phyloP scores from a whole-genome alignment of 1,140 invertebrate species.

The Lasaia peninsularis region DNA sequence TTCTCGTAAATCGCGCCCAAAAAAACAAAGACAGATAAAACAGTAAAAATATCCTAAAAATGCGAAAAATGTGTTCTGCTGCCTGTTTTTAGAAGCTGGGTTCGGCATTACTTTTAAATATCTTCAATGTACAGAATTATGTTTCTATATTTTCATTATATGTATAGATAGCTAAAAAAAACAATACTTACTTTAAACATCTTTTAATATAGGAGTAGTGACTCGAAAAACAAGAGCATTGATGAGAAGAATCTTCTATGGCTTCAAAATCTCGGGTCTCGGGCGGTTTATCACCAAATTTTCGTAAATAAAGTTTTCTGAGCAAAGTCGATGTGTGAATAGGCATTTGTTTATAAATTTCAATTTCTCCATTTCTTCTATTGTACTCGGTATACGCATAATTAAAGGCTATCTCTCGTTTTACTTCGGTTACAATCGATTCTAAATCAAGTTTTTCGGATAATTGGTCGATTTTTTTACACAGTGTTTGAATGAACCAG shows the following conservation, averaged over 20 bases:
- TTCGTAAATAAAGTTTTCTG: constrained; percentile 47
- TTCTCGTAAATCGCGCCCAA: no score
- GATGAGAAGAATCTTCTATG: constrained; percentile 30
- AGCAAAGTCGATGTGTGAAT: constrained; percentile 49
- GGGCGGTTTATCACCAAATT: constrained; percentile 11
- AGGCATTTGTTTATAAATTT: constrained; percentile 57
- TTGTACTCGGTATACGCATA: constrained; percentile 40
- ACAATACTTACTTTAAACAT: constrained; percentile 42
- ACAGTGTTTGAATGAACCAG: constrained; percentile 57
- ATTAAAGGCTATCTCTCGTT: constrained; percentile 48
- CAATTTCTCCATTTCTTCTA: constrained; percentile 29
- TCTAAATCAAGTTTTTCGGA: constrained; percentile 42
- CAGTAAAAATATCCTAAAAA: no score
- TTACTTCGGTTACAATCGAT: constrained; percentile 52
- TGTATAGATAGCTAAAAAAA: no score
- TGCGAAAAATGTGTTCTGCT: no score
- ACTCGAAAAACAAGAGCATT: constrained; percentile 42
- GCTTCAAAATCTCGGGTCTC: no score
- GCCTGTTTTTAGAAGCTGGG: no score
- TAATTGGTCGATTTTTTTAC: constrained; percentile 42
- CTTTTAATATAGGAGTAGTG: constrained; percentile 46
- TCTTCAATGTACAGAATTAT: no score
- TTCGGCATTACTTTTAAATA: no score
- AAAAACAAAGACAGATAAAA: no score
- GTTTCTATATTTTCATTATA: no score